phyloP scores from a whole-genome alignment of 2,797 vertebrate genomes.

The Catharus ustulatus region DNA sequence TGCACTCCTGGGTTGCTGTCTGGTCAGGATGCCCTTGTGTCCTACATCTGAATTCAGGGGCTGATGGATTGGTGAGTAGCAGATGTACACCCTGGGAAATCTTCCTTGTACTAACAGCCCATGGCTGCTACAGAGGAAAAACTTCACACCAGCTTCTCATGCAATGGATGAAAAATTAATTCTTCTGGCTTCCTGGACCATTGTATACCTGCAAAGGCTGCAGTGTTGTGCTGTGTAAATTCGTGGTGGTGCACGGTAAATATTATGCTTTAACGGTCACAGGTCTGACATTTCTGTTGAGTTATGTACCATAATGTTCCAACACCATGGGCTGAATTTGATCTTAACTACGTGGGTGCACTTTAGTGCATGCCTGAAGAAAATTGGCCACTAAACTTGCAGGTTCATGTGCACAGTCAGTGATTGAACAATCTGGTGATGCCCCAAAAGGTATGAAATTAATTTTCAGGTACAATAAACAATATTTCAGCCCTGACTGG shows the following conservation, averaged over 20 bases:
- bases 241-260: slow-evolving; percentile 32
- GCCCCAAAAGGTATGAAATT: slow-evolving; percentile 59
- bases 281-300: slow-evolving; percentile 42
- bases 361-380: neutral
- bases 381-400: slow-evolving; percentile 44
- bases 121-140: neutral
- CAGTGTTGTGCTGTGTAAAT: neutral
- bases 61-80: neutral
- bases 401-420: neutral
- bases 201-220: neutral
- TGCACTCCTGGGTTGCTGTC: neutral
- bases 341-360: slow-evolving; percentile 28
- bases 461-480: slow-evolving; percentile 70
- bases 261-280: neutral
- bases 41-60: neutral
- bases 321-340: slow-evolving; percentile 19
- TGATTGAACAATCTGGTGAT: slow-evolving; percentile 44
- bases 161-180: neutral
- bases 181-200: neutral
- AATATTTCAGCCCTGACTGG: slow-evolving; percentile 57
- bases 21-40: neutral
- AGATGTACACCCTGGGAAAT: neutral
- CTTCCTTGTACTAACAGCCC: neutral
- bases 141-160: neutral
- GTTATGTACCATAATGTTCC: slow-evolving; percentile 33